Evolutionary conservation across 35 echinoderm and acorn worm species (phyloP), one percentile per base, ranked within the genome.

Genomic region (Eucidaris tribuloides): DNA sequence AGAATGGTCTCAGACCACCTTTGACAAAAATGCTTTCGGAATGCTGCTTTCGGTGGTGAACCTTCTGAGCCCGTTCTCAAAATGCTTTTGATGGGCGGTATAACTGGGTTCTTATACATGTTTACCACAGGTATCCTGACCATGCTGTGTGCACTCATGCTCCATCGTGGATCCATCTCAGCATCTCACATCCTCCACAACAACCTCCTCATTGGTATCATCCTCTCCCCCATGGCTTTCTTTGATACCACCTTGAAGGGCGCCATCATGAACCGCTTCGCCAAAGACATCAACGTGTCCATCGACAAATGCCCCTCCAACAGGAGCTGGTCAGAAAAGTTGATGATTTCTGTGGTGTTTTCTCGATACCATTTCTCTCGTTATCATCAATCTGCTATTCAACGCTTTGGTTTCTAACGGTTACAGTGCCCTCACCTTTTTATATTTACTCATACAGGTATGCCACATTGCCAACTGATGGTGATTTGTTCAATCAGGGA

Each of bases 251-350:
- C 85, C 24, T 87, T 82, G 0, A 46, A 31, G 22, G 92, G 92
- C 19, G 77, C 87, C 54, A 83, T 90, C 77, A 56, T 94, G 49
- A 94, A 94, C 42, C 82, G 87, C 24, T 94, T 94, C 82, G 76
- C 81, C 62, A 89, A 89, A 76, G 91, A 93, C 72, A 71, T 88
- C 31, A 60, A 93, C 45, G 11, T 60, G n/a, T n/a, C 13, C 3
- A 70, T 84, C 18, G 91, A 93, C 41, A 34, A 71, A 65, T 39
- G 78, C 62, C 6, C 37, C 15, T 19, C 37, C 20, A 62, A 9
- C 41, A 44, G 2, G 68, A 41, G 35, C 68, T 74, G 2, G 28
- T 20, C 4, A n/a, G 44, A 19, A 38, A 42, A 22, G 35, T 74
- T 13, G 68, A 74, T 44, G 68, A 74, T 24, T 74, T 74, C 68